phyloP scores from a whole-genome alignment of 2,113 vertebrate genomes.

The Gymnorhina tibicen region DNA sequence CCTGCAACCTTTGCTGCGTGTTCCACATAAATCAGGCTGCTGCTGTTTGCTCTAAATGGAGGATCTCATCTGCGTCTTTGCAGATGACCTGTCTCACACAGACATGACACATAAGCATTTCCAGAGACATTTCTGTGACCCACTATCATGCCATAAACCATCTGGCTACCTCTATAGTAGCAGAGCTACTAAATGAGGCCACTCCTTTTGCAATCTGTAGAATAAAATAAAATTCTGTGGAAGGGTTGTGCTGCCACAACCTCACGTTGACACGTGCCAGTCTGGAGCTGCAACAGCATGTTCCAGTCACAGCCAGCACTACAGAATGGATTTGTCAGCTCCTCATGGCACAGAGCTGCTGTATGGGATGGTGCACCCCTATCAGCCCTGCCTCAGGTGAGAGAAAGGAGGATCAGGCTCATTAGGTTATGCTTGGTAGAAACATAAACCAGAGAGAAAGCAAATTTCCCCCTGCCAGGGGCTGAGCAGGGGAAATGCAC shows the following conservation, averaged over 20 bases:
- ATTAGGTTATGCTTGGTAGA: background rate
- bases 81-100: background rate
- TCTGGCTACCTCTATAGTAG: background rate
- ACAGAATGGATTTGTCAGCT: background rate
- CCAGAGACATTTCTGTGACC: background rate
- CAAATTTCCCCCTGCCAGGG: background rate
- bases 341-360: background rate
- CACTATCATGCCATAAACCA: background rate
- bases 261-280: background rate
- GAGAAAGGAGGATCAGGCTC: background rate
- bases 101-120: background rate
- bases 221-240: background rate
- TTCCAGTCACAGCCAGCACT: background rate
- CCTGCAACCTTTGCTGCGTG: background rate
- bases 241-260: background rate
- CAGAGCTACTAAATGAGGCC: background rate
- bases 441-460: background rate
- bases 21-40: background rate
- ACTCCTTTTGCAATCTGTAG: background rate
- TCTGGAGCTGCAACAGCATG: background rate
- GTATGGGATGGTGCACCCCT: rapidly evolving
- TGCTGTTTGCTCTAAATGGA: background rate
- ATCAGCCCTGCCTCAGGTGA: background rate
- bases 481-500: background rate
- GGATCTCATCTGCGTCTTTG: background rate